A percentile compares a stretch with the other conserved stretches of the same genome.
These are phyloP conservation scores for Phaedon cochleariae DNA, from an alignment of 2,888 invertebrate species.

Conservation along the genomic window DNA sequence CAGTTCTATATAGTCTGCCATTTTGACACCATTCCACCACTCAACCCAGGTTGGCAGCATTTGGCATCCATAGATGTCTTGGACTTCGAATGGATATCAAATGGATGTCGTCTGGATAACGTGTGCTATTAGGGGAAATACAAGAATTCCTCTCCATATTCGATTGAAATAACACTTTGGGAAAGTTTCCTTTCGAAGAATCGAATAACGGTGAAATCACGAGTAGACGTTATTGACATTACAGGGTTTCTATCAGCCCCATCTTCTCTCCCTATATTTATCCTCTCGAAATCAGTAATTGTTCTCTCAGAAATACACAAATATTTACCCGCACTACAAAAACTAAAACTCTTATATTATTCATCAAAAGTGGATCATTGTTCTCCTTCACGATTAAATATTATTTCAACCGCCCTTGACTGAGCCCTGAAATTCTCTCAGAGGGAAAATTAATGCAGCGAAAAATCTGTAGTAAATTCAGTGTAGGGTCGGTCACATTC, in stretches of 20 bases:
- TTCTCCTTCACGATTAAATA: constrained; percentile 30
- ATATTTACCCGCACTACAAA: constrained; percentile 31
- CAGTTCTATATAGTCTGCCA: too few relatives aligned
- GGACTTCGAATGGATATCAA: too few relatives aligned
- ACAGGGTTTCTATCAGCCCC: constrained; percentile 10
- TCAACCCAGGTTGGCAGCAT: too few relatives aligned
- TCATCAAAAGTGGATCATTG: constrained; percentile 35
- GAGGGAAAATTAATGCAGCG: neutral
- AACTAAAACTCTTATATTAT: constrained; percentile 35
- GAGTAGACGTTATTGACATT: too few relatives aligned
- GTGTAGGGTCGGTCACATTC: constrained; percentile 1
- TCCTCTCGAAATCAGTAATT: constrained; percentile 28
- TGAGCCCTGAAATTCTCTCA: neutral
- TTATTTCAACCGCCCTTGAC: constrained; percentile 30
- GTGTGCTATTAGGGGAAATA: too few relatives aligned
- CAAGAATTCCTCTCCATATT: too few relatives aligned
- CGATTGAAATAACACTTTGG: too few relatives aligned
- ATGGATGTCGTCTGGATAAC: too few relatives aligned
- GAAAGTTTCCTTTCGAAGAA: too few relatives aligned
- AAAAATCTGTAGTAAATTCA: constrained; percentile 8
- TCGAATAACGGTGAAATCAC: too few relatives aligned
- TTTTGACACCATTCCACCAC: too few relatives aligned
- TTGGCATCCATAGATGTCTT: too few relatives aligned
- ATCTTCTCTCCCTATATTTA: constrained; percentile 14
- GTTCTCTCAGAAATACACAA: constrained; percentile 25